A percentile compares a stretch with the other conserved stretches of the same genome.
These are phyloP conservation scores for Cephus nigrinus DNA, from an alignment of 2,888 invertebrate genomes.

Conservation along the genomic window DNA sequence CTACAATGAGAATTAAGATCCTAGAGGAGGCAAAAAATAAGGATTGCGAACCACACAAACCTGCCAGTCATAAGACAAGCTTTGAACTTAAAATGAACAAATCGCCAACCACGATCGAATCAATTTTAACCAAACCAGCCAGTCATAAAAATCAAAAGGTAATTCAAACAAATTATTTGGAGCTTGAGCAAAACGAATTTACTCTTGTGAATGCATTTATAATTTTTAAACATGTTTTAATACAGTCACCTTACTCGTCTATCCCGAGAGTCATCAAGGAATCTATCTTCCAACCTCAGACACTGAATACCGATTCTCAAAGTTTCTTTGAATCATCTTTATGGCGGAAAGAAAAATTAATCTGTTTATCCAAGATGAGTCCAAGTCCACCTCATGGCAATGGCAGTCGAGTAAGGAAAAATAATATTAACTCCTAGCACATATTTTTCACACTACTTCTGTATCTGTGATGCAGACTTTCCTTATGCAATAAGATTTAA, in stretches of 20 bases:
- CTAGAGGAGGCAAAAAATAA: constrained; percentile 33
- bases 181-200: neutral
- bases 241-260: constrained; percentile 33
- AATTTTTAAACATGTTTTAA: neutral
- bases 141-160: constrained; percentile 23
- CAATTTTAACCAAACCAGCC: constrained; percentile 20
- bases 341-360: constrained; percentile 52
- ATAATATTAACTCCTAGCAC: neutral
- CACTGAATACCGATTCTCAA: constrained; percentile 39
- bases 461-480: neutral
- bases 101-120: constrained; percentile 40
- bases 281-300: constrained; percentile 39
- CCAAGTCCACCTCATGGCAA: constrained; percentile 14
- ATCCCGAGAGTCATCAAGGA: constrained; percentile 37
- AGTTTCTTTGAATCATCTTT: constrained; percentile 52
- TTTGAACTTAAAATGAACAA: constrained; percentile 44
- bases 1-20: constrained; percentile 22
- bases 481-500: neutral
- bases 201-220: neutral
- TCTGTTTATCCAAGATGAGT: constrained; percentile 53
- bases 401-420: constrained; percentile 1
- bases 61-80: constrained; percentile 53
- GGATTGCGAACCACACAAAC: constrained; percentile 52
- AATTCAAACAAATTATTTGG: constrained; percentile 1
- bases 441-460: neutral